Conservation (phyloP, 2,113 vertebrate genomes). For the Clupea harengus region DNA sequence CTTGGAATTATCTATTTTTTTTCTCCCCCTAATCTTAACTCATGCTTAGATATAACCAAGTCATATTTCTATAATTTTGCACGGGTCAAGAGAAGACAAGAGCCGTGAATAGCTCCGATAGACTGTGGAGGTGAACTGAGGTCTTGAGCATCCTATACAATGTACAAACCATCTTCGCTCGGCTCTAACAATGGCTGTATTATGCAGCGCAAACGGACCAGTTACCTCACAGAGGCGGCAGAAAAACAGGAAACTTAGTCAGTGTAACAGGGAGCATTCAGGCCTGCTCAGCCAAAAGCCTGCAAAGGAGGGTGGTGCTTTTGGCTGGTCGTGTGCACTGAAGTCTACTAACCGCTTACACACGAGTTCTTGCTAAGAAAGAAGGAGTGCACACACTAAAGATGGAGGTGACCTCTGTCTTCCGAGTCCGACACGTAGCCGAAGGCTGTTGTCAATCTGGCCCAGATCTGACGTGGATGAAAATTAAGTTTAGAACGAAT, state of each 20-base stretch:
- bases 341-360: not conserved
- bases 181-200: constrained; percentile 24
- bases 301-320: not conserved
- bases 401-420: not conserved
- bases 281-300: constrained; percentile 18
- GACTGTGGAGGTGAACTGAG: constrained; percentile 20
- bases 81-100: constrained; percentile 22
- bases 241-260: constrained; percentile 35
- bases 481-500: not conserved
- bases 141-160: constrained; percentile 1
- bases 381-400: not conserved
- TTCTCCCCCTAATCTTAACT: not conserved
- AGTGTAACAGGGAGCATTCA: not conserved
- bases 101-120: not conserved
- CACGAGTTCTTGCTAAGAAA: not conserved
- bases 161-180: not conserved
- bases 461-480: not conserved
- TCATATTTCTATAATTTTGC: constrained; percentile 22
- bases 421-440: not conserved
- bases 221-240: constrained; percentile 21
- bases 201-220: not conserved
- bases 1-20: not conserved
- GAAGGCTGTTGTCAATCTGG: not conserved
- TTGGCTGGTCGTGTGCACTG: not conserved
- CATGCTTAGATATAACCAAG: not conserved